A percentile compares a stretch with the other conserved stretches of the same genome.
Conservation (phyloP, 1,140 invertebrate genomes). For the Camponotus floridanus region DNA sequence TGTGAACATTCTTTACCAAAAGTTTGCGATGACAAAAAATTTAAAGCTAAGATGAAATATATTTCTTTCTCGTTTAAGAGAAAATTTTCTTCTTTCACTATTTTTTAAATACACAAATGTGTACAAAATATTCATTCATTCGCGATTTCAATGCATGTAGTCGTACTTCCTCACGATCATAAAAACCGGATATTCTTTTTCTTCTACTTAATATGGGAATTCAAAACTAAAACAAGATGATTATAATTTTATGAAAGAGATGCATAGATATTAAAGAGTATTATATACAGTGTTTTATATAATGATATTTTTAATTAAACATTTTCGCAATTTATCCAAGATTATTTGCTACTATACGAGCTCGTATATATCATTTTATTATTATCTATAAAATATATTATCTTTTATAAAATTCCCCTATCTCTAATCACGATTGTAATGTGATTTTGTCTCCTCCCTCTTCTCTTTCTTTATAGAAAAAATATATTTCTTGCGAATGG, state of each 20-base stretch:
- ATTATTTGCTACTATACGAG: not conserved
- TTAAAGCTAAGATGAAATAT: conserved; percentile 53
- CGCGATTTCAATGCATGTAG: conserved; percentile 62
- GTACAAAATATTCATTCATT: conserved; percentile 69
- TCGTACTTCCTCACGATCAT: conserved; percentile 53
- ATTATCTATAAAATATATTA: too few relatives aligned
- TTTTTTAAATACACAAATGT: not conserved
- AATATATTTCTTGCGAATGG: not conserved
- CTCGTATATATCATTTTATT: too few relatives aligned
- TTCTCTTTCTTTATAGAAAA: not conserved
- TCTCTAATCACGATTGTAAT: not conserved
- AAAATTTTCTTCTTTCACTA: not conserved
- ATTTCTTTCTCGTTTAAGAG: not conserved
- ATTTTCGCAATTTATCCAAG: not conserved
- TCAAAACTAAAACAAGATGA: conserved; percentile 6
- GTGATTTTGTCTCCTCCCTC: not conserved
- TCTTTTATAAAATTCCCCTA: not conserved
- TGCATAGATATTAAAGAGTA: not conserved
- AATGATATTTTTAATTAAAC: not conserved
- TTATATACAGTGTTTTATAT: not conserved
- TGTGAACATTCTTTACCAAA: conserved; percentile 15
- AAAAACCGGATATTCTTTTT: conserved; percentile 62
- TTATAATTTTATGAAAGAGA: not conserved
- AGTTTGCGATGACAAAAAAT: conserved; percentile 53
- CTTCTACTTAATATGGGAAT: conserved; percentile 43